Evolutionary conservation across 2,888 invertebrate species (phyloP), one percentile per base, ranked within the genome.

Genomic region (Nomada hirtipes): DNA sequence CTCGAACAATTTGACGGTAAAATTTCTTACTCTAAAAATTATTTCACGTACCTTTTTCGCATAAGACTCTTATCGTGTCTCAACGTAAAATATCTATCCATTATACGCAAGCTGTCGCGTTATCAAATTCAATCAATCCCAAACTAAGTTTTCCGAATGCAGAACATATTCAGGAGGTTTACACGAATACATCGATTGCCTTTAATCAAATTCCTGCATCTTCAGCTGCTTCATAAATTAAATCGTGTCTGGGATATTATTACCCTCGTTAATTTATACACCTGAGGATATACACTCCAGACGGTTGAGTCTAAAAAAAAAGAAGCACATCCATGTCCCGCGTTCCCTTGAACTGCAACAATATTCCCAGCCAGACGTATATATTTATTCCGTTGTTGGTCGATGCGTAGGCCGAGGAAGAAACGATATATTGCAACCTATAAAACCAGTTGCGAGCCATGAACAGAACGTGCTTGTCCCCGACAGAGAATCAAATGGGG

Each of bases 381-480:
- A 47, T 52, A 70, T 68, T 77, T 78, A 77, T 71, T 57, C 53
- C 29, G 79, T 50, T 57, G 71, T 42, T 26, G 53, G 67, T n/a
- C 29, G 44, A 53, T 55, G 79, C 60, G 79, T 80, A 60, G 79
- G 79, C 26, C 11, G 80, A 57, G 42, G 77, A 68, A 68, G 55
- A 63, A 71, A 64, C 77, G 64, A 70, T 79, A 23, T 53, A 47
- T 67, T 44, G 57, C 55, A 65, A 42, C 78, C 75, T 76, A 76
- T 79, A 79, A 79, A 86, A 82, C 76, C 76, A 86, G 73, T 81
- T 80, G 61, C 61, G 42, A 52, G 64, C 55, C 53, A 63, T 23
- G 75, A 69, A 42, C 36, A 23, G 64, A 42, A 64, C 52, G 67
- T 9, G 44, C 20, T 59, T 70, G 69, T 83, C 67, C 55, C 55